A percentile compares a stretch with the other conserved stretches of the same genome.
Conservation (phyloP, 2,113 vertebrate species). For the Oenanthe oenanthe region DNA sequence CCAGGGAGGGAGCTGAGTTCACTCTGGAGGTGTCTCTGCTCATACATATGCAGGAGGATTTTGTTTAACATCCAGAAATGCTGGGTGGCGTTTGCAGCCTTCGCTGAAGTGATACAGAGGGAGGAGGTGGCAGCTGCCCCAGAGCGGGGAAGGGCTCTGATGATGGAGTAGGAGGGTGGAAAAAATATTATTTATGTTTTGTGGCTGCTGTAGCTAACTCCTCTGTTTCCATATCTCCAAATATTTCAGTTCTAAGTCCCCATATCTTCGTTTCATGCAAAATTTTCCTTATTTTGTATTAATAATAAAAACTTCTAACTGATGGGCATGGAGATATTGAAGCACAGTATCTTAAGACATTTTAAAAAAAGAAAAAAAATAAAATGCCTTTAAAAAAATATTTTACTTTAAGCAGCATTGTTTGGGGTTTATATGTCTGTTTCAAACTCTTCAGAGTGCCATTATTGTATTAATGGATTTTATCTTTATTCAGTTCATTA, state of each 20-base stretch:
- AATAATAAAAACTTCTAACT: not conserved
- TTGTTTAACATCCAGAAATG: not conserved
- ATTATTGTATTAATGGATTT: not conserved
- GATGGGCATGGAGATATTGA: not conserved
- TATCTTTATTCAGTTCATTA: not conserved
- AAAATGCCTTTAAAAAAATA: not conserved
- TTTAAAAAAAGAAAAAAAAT: not conserved
- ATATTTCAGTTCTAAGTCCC: not conserved
- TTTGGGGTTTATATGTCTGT: not conserved
- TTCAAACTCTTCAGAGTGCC: not conserved
- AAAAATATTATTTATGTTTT: constrained; percentile 21
- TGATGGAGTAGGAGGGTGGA: not conserved
- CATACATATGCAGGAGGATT: not conserved
- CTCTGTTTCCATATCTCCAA: not conserved
- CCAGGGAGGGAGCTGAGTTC: not conserved
- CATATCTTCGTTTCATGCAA: accelerated
- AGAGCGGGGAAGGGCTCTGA: not conserved
- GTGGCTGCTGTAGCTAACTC: not conserved
- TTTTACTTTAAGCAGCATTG: not conserved
- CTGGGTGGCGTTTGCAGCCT: not conserved
- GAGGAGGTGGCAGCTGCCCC: constrained; percentile 41
- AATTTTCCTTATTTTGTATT: not conserved
- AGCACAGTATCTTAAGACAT: not conserved
- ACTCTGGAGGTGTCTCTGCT: not conserved
- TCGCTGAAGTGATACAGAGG: not conserved